Evolutionary conservation across 2,888 invertebrate species (phyloP).

Genomic region (Odiellus spinosus): DNA sequence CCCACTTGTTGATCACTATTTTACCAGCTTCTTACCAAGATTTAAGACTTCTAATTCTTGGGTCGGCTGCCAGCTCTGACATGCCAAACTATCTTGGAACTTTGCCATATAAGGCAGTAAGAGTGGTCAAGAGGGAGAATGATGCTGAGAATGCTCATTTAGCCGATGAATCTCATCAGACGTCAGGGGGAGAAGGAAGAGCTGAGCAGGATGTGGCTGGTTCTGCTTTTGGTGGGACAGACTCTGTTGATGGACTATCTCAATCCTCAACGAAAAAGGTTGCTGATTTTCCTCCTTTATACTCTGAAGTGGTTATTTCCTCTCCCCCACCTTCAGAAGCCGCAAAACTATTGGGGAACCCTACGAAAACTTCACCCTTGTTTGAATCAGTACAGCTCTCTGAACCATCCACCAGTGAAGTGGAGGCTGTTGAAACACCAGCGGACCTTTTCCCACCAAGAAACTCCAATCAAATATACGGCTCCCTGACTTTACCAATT

Average conservation of each 20-base stretch:
- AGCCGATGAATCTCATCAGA: background rate
- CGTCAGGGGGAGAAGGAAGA: background rate
- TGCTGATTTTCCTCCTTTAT: too few relatives aligned
- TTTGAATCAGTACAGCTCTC: too few relatives aligned
- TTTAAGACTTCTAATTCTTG: conserved; percentile 23
- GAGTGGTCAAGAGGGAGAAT: background rate
- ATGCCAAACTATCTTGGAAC: background rate
- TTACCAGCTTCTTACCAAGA: conserved; percentile 44
- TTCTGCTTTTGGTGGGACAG: background rate
- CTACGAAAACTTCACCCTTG: background rate
- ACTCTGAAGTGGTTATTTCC: background rate
- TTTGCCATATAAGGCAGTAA: background rate
- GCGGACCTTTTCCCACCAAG: too few relatives aligned
- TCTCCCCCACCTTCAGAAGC: background rate
- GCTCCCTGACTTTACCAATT: conserved; percentile 38
- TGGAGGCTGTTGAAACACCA: too few relatives aligned
- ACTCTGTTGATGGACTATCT: background rate
- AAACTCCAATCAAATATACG: conserved; percentile 18
- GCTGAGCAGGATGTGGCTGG: background rate
- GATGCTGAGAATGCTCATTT: conserved; percentile 2
- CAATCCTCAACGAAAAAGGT: too few relatives aligned
- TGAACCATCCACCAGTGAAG: too few relatives aligned
- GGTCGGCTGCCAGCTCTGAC: background rate
- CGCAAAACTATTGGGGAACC: background rate
- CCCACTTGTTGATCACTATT: conserved; percentile 47